Base-by-base conservation (phyloP, 2,113 vertebrate genomes). In the Nanorana parkeri region DNA sequence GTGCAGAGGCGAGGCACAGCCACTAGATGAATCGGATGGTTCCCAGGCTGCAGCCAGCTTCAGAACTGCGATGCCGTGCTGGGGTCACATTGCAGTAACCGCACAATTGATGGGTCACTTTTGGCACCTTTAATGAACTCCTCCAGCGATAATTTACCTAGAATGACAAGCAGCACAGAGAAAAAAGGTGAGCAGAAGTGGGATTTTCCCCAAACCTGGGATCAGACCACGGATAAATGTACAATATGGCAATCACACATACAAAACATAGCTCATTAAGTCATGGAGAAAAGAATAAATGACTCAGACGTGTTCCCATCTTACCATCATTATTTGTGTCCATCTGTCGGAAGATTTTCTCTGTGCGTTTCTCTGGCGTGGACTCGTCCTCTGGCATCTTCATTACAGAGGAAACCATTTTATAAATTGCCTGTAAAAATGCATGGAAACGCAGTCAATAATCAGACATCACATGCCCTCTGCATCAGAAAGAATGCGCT, bases 261-360 rank as follows among this genome's bases (percentile, higher is more conserved):
- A 55, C 10, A 68, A 54, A 41, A 56, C 66, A 71, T 15, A 23
- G 26, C 52, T 36, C 63, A 67, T 54, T n/a, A 19, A 26, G 23
- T 51, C 11, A 21, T 60, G 21, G 16, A 26, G 41, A 17, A 29
- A 47, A 19, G 26, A 41, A 60, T 28, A 73, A 72, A 72, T 26
- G 19, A 55, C 51, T 56, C n/a, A 51, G 17, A n/a, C 54, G 10
- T 73, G 71, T 29, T 58, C 32, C 71, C 71, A 74, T 84, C 83
- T 96, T 94, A 99, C 98, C 97, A 0, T 99, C 97, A 52, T 99
- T 99, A 93, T 99, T 96, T 79, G 97, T 96, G 87, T 99, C 98
- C 97, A 99, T 99, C 94, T 99, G 97, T 89, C 95, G 96, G 94
- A 99, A 99, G 92, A 99, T 99, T 92, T 99, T 99, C 90, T 99